Conservation (phyloP, 2,113 vertebrate species). For the Rhinopithecus roxellana region DNA sequence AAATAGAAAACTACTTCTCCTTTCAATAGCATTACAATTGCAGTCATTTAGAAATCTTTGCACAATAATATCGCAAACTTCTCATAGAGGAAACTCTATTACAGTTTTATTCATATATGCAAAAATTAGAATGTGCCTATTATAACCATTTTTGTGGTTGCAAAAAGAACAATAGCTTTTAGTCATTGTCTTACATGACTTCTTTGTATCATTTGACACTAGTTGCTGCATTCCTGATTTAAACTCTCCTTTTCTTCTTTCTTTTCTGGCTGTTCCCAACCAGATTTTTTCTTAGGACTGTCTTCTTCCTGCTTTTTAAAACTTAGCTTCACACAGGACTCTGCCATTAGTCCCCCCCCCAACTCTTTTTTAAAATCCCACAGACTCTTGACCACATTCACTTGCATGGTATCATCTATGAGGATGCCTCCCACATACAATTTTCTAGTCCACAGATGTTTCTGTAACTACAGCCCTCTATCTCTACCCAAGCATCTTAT, state of each 20-base stretch:
- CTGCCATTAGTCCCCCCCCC: neutral
- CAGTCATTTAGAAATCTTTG: slow-evolving; percentile 40
- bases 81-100: neutral
- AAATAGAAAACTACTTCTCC: slow-evolving; percentile 29
- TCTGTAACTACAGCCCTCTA: neutral
- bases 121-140: neutral
- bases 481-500: neutral
- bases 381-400: neutral
- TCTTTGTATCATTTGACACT: neutral
- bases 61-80: neutral
- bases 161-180: neutral
- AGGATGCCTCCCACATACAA: neutral
- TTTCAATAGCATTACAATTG: slow-evolving; percentile 13
- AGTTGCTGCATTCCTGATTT: neutral
- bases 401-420: neutral
- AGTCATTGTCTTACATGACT: neutral
- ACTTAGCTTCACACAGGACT: neutral
- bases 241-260: neutral
- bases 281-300: neutral
- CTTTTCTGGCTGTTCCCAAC: slow-evolving; percentile 1
- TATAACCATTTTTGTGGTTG: neutral
- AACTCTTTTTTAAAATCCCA: neutral
- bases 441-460: neutral
- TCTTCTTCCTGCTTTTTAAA: neutral
- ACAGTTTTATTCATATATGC: neutral